Percentiles rank a stretch among this genome's conserved stretches.
phyloP scores from a whole-genome alignment of 2,888 invertebrate species.

The Amiota mariae region DNA sequence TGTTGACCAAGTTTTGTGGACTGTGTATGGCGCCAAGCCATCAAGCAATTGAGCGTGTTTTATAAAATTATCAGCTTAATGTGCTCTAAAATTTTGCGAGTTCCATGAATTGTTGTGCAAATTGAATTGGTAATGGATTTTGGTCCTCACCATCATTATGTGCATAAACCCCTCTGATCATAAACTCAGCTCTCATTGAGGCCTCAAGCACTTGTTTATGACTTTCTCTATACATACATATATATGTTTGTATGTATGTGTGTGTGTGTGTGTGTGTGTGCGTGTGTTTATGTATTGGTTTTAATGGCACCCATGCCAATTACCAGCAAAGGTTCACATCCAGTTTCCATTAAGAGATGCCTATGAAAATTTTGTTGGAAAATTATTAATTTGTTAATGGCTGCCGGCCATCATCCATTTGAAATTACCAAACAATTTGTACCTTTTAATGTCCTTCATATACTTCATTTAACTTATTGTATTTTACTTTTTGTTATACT shows the following conservation, averaged over 20 bases:
- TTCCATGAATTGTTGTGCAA: conserved; percentile 34
- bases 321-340: neutral
- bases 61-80: conserved; percentile 56
- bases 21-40: conserved; percentile 7
- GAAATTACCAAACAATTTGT: neutral
- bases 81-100: conserved; percentile 49
- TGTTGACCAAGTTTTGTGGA: conserved; percentile 4
- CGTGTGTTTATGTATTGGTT: conserved; percentile 46
- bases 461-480: neutral
- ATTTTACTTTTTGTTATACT: neutral
- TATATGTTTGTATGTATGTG: too few relatives aligned
- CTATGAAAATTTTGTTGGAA: conserved; percentile 2
- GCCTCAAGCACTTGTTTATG: neutral
- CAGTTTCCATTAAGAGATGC: conserved; percentile 18
- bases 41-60: neutral
- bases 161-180: too few relatives aligned
- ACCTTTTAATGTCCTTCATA: too few relatives aligned
- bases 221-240: too few relatives aligned
- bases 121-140: conserved; percentile 5
- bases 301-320: conserved; percentile 21
- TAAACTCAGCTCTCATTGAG: neutral
- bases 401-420: neutral
- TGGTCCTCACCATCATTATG: neutral
- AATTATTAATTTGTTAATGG: conserved; percentile 32
- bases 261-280: neutral